Evolutionary conservation across 2,113 vertebrate genomes (phyloP), one percentile per base, ranked within the genome.

Genomic region (Thomomys bottae): DNA sequence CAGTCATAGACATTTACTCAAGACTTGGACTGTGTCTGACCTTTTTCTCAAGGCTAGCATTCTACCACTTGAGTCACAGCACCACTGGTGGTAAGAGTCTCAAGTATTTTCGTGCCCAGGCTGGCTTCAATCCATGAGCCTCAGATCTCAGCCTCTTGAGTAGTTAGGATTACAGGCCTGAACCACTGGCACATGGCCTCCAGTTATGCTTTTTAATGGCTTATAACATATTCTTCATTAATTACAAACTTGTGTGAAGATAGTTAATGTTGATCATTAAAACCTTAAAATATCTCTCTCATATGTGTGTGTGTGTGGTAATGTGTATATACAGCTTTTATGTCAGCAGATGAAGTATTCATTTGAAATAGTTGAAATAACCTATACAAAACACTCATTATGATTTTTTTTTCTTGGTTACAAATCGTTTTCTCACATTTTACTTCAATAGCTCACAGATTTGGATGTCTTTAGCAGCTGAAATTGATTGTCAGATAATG

Each of bases 401-500:
- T 70, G 23, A 66, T 90, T 92, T 91, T 71, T 90, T 92, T 91
- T n/a, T 23, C n/a, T 75, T 34, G 30, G 8, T 54, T 77, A 17
- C 21, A 45, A 14, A 9, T 70, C 30, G 66, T 89, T 66, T 92
- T 85, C 38, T 73, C 64, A 70, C 32, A 79, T 64, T 26, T 86
- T 71, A 30, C 63, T 83, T 64, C 66, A 26, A 6, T 73, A 32
- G 73, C 45, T 66, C 34, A 67, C 20, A 72, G n/a, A 66, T 84
- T 93, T 32, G 78, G 20, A 54, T 54, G 18, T 59, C 34, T 5
- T 38, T 54, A 72, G 3, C 61, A 49, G 23, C 21, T 11, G 26
- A 72, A 92, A 30, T 81, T 32, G 57, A 15, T 38, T 66, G 0
- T 67, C 23, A 70, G 23, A 54, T 24, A 12, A 66, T 26, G 20